Evolutionary conservation across 2,113 vertebrate genomes (phyloP), one percentile per base, ranked within the genome.

Genomic region (Trogon surrucura): DNA sequence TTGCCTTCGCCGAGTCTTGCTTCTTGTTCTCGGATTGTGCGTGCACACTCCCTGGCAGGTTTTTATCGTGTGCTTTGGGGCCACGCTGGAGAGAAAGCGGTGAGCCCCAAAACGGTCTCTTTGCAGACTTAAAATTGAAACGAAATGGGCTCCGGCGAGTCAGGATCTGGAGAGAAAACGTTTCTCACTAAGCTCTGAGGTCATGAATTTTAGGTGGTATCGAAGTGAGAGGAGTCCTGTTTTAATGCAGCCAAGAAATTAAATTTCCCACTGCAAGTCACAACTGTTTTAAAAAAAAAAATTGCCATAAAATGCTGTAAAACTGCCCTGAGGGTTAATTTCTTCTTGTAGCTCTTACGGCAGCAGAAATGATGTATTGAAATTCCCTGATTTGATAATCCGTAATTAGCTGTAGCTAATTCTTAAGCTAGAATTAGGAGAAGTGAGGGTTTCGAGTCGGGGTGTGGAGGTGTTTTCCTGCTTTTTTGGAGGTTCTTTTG

Each of bases 361-460:
- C 41, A 41, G 41, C 41, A 41, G 41, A 41, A 41, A 41, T 13
- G 41, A 41, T 41, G 41, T 41, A 41, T 41, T 41, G 41, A 41
- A 41, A 41, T 41, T 41, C 41, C 41, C 41, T 41, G 41, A 41
- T 41, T 41, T 41, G 41, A 41, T 41, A 41, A 41, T 41, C 41
- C 10, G 11, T 41, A 41, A 41, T 41, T 41, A 41, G 36, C 36
- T 36, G 41, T 41, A 41, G 41, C 41, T 41, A 11, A 41, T 41
- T 41, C 41, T 41, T 41, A 41, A 41, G 13, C 41, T 41, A 41
- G 41, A 41, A 41, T 41, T 41, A 41, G 41, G 41, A 11, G 41
- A 41, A 72, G 27, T 22, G 32, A 20, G 14, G 9, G 4, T 34
- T 85, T 83, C 1, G 2, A 54, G 19, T 26, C 0, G 0, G 29